phyloP scores from a whole-genome alignment of 2,888 invertebrate genomes.

The Eupithecia pulchellata region DNA sequence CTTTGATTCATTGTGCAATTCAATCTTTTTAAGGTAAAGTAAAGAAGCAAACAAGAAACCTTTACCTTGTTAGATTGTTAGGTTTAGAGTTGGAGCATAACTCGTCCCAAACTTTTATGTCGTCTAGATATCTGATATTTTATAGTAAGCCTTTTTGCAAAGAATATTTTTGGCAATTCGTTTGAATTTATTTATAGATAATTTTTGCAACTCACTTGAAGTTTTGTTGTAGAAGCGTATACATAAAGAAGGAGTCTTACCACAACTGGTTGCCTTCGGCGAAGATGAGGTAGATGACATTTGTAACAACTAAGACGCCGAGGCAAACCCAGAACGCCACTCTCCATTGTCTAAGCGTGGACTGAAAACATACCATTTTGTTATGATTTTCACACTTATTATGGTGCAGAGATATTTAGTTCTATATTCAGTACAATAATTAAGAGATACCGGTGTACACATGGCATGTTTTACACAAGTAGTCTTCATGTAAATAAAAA shows the following conservation, averaged over 20 bases:
- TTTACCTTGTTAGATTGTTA: too few relatives aligned
- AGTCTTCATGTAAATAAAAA: neutral
- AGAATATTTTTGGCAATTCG: too few relatives aligned
- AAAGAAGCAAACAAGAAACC: too few relatives aligned
- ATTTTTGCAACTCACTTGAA: too few relatives aligned
- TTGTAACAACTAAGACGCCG: slow-evolving; percentile 87
- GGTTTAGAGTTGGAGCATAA: too few relatives aligned
- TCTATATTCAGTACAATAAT: neutral
- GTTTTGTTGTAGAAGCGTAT: too few relatives aligned
- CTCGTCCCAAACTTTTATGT: too few relatives aligned
- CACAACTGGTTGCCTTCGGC: slow-evolving; percentile 91
- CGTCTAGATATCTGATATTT: too few relatives aligned
- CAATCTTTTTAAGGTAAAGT: too few relatives aligned
- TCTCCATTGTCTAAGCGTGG: slow-evolving; percentile 89
- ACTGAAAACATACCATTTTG: slow-evolving; percentile 64
- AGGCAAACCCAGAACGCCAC: slow-evolving; percentile 93
- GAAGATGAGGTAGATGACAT: slow-evolving; percentile 88
- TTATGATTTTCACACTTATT: neutral
- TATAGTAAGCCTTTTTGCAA: too few relatives aligned
- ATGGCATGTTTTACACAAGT: neutral
- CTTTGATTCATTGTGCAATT: too few relatives aligned
- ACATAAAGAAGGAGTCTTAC: slow-evolving; percentile 22
- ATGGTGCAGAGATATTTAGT: neutral
- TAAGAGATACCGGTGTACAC: neutral
- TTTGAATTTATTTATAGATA: too few relatives aligned